Base-by-base conservation (phyloP, 2,888 invertebrate species). In the Aproaerema taeniolella region DNA sequence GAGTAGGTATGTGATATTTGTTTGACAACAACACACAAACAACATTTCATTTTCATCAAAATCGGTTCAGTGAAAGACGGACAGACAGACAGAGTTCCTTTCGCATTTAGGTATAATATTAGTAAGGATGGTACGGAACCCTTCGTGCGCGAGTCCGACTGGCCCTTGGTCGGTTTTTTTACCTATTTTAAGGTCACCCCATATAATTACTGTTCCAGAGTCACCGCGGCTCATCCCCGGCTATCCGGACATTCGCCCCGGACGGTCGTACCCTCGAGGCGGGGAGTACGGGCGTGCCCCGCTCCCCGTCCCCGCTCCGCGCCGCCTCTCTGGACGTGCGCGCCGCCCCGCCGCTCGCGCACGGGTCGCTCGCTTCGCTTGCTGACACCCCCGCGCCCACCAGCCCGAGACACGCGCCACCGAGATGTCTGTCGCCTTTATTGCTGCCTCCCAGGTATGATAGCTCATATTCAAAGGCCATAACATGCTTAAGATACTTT, bases 141-240 rank as follows among this genome's bases (percentile, higher is more conserved):
- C n/a, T n/a, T n/a, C n/a, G n/a, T n/a, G n/a, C n/a, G n/a, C n/a
- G n/a, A n/a, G n/a, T n/a, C n/a, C n/a, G n/a, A n/a, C n/a, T n/a
- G n/a, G n/a, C n/a, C n/a, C n/a, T n/a, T n/a, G n/a, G n/a, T n/a
- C n/a, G n/a, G n/a, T n/a, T n/a, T n/a, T n/a, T n/a, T n/a, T n/a
- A n/a, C n/a, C n/a, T n/a, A n/a, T n/a, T n/a, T n/a, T n/a, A n/a
- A n/a, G n/a, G n/a, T n/a, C n/a, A n/a, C n/a, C n/a, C n/a, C n/a
- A n/a, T n/a, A n/a, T n/a, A n/a, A n/a, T 20, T 20, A 8, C 8
- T 20, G 20, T 6, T 20, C 4, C 73, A 91, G 89, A 90, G 91
- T 52, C 93, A 93, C 61, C 92, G 94, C 28, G 94, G 93, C 5
- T 93, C 94, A 0, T 95, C 95, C 0, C 95, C 95, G 1, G 94